A percentile compares a stretch with the other conserved stretches of the same genome.
phyloP scores from a whole-genome alignment of 2,113 vertebrate genomes.

The Tetrax tetrax region DNA sequence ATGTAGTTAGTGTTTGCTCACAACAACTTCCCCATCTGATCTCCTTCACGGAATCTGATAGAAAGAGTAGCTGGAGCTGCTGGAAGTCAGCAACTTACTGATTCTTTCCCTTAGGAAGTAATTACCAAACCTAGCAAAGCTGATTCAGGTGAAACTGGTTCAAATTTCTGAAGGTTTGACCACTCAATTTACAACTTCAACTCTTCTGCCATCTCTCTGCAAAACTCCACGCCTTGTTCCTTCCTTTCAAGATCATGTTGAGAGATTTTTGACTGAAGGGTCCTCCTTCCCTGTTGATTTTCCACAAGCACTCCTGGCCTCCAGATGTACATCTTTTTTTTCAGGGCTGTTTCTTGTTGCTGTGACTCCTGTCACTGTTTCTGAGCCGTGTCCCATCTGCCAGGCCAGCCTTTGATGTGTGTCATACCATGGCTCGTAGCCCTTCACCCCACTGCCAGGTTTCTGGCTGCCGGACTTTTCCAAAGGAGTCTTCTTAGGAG shows the following conservation, averaged over 20 bases:
- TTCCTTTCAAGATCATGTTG: not conserved
- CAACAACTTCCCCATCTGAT: not conserved
- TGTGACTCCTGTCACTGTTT: not conserved
- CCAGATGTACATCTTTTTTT: not conserved
- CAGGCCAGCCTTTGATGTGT: not conserved
- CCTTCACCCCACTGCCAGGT: not conserved
- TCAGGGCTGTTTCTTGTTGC: not conserved
- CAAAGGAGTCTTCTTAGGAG: not conserved
- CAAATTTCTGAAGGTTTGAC: not conserved
- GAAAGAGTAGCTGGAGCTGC: not conserved
- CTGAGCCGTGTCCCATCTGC: not conserved
- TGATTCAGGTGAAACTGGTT: not conserved
- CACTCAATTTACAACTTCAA: not conserved
- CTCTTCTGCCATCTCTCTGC: not conserved
- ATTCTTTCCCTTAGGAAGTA: not conserved
- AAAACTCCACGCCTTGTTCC: not conserved
- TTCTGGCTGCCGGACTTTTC: not conserved
- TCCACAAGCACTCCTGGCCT: not conserved
- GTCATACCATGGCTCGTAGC: rapidly evolving
- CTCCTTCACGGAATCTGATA: not conserved
- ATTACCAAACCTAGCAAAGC: not conserved
- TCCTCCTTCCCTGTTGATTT: not conserved
- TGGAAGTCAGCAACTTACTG: not conserved
- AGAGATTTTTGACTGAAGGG: not conserved
- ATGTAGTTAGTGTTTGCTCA: not conserved